Conservation (phyloP, 2,888 invertebrate genomes). For the Doris montereyensis region DNA sequence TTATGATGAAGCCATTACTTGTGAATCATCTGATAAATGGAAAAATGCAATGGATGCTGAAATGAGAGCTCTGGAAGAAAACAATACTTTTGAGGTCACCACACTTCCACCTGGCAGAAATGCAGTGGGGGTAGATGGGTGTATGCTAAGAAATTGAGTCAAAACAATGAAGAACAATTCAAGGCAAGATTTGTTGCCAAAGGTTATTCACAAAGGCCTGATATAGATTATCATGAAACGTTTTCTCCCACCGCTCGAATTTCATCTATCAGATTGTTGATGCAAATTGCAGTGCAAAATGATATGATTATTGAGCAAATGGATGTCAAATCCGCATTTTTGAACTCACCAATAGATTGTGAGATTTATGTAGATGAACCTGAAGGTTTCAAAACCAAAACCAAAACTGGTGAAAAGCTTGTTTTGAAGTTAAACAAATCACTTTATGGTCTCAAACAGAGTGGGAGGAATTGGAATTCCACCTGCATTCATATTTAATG, state of each 20-base stretch:
- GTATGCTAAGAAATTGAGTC: slow-evolving; percentile 42
- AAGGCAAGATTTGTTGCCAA: slow-evolving; percentile 49
- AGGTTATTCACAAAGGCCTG: slow-evolving; percentile 44
- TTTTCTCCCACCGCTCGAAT: slow-evolving; percentile 49
- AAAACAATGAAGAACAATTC: slow-evolving; percentile 38
- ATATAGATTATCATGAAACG: slow-evolving; percentile 49
- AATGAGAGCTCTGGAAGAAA: slow-evolving; percentile 45
- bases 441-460: slow-evolving; percentile 48
- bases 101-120: slow-evolving; percentile 41
- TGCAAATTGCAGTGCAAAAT: slow-evolving; percentile 47
- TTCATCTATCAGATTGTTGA: slow-evolving; percentile 43
- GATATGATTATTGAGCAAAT: slow-evolving; percentile 42
- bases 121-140: slow-evolving; percentile 46
- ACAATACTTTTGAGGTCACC: slow-evolving; percentile 45
- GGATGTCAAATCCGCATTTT: slow-evolving; percentile 46
- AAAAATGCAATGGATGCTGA: slow-evolving; percentile 45
- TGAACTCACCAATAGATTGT: slow-evolving; percentile 48
- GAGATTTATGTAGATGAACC: slow-evolving; percentile 47
- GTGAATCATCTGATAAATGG: not conserved
- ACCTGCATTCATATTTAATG: no score
- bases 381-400: slow-evolving; percentile 30
- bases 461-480: slow-evolving; percentile 47
- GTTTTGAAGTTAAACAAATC: slow-evolving; percentile 46
- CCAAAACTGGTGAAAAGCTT: slow-evolving; percentile 24
- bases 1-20: slow-evolving; percentile 30